A percentile compares a stretch with the other conserved stretches of the same genome.
These are phyloP conservation scores for Centruroides sculpturatus DNA, from an alignment of 1,140 invertebrate species.

Conservation along the genomic window DNA sequence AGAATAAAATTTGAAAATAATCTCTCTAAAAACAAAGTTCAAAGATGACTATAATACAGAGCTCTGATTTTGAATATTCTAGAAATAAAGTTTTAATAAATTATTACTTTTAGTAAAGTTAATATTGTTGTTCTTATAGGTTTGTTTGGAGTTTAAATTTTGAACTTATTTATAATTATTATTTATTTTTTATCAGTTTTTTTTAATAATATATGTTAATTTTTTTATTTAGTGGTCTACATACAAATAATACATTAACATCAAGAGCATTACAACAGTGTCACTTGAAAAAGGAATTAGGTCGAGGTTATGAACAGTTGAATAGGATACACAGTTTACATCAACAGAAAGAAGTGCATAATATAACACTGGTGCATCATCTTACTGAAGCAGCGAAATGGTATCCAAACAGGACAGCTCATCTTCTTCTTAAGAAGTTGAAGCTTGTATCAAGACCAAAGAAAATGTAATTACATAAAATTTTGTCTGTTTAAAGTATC, in stretches of 20 bases:
- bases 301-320: constrained; percentile 11
- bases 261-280: constrained; percentile 3
- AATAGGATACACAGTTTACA: constrained; percentile 9
- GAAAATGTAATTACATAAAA: constrained; percentile 8
- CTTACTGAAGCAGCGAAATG: constrained; percentile 15
- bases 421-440: constrained; percentile 8
- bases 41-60: too few relatives aligned
- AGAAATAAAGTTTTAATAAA: too few relatives aligned
- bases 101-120: too few relatives aligned
- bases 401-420: constrained; percentile 16
- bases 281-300: constrained; percentile 13
- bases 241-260: neutral
- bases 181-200: too few relatives aligned
- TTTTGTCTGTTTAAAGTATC: neutral
- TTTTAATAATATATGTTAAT: neutral
- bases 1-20: too few relatives aligned
- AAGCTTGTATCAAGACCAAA: neutral
- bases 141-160: too few relatives aligned
- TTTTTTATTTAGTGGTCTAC: constrained; percentile 6
- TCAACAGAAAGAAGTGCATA: constrained; percentile 2
- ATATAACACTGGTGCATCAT: constrained; percentile 1
- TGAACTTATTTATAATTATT: too few relatives aligned
- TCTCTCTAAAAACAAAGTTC: too few relatives aligned
- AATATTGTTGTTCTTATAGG: too few relatives aligned
- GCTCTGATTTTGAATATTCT: too few relatives aligned